A percentile compares a stretch with the other conserved stretches of the same genome.
Conservation (phyloP, 1,140 invertebrate species). For the Drosophila kanapiae region DNA sequence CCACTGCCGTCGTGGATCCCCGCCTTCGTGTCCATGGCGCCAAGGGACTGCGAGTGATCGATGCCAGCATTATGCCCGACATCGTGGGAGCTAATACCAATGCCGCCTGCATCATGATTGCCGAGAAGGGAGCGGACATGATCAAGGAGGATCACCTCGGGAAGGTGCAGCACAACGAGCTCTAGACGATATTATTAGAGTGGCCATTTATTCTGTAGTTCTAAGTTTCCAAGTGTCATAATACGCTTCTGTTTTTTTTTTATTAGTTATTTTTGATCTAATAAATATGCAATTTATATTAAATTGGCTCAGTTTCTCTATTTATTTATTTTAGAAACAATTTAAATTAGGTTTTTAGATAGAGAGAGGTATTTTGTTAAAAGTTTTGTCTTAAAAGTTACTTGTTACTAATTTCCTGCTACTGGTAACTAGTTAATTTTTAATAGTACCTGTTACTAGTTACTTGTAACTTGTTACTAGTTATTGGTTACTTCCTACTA, state of each 20-base stretch:
- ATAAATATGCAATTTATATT: constrained; percentile 14
- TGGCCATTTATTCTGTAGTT: neutral
- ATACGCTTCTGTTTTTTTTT: constrained; percentile 12
- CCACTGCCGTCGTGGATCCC: constrained; percentile 89
- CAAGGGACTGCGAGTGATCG: constrained; percentile 90
- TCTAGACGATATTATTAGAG: constrained; percentile 39
- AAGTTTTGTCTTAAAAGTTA: no score
- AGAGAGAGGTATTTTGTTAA: no score
- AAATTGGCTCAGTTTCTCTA: neutral
- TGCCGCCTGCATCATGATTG: constrained; percentile 92
- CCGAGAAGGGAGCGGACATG: constrained; percentile 91
- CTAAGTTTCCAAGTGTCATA: neutral
- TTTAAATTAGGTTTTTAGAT: neutral
- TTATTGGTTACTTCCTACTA: no score
- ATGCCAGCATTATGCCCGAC: constrained; percentile 93
- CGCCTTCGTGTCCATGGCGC: constrained; percentile 89
- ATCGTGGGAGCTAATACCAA: constrained; percentile 92
- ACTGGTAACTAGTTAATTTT: no score
- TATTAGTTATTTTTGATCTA: constrained; percentile 7
- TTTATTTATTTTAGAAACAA: neutral
- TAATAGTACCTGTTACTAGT: neutral
- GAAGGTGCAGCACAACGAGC: constrained; percentile 54
- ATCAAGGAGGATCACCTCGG: constrained; percentile 87
- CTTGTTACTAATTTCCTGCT: no score
- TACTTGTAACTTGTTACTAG: no score